Evolutionary conservation across 2,888 invertebrate species (phyloP).

Genomic region (Scotopteryx bipunctaria): DNA sequence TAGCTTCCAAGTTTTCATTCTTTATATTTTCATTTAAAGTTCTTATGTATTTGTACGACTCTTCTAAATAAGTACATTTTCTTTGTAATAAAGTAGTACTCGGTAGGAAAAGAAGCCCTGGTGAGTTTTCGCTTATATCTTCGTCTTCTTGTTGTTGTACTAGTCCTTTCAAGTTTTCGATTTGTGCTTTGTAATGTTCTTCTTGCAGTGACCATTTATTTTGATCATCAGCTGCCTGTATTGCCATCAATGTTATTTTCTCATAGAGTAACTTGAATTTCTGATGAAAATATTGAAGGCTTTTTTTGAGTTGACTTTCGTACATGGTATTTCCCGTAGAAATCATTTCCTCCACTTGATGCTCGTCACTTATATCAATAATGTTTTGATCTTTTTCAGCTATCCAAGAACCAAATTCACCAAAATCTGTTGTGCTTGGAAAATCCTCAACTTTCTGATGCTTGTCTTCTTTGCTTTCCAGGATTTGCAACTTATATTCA

Average conservation of each 20-base stretch:
- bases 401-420: slow-evolving; percentile 69
- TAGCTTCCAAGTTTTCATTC: slow-evolving; percentile 74
- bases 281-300: slow-evolving; percentile 68
- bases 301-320: slow-evolving; percentile 62
- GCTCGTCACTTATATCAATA: slow-evolving; percentile 53
- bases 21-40: slow-evolving; percentile 79
- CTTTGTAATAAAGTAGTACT: slow-evolving; percentile 56
- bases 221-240: slow-evolving; percentile 67
- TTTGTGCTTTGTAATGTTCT: slow-evolving; percentile 72
- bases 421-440: slow-evolving; percentile 37
- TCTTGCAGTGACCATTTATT: slow-evolving; percentile 73
- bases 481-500: slow-evolving; percentile 59
- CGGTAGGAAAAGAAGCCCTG: slow-evolving; percentile 58
- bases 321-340: slow-evolving; percentile 53
- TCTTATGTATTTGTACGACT: slow-evolving; percentile 70
- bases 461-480: slow-evolving; percentile 47
- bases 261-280: slow-evolving; percentile 72
- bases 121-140: slow-evolving; percentile 65
- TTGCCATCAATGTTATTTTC: slow-evolving; percentile 70
- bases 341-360: slow-evolving; percentile 52
- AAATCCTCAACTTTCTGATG: slow-evolving; percentile 35
- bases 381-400: slow-evolving; percentile 50
- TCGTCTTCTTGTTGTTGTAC: slow-evolving; percentile 57
- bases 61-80: slow-evolving; percentile 72
- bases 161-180: slow-evolving; percentile 65